Evolutionary conservation across 2,113 vertebrate species (phyloP).

Genomic region (Bubalus kerabau): DNA sequence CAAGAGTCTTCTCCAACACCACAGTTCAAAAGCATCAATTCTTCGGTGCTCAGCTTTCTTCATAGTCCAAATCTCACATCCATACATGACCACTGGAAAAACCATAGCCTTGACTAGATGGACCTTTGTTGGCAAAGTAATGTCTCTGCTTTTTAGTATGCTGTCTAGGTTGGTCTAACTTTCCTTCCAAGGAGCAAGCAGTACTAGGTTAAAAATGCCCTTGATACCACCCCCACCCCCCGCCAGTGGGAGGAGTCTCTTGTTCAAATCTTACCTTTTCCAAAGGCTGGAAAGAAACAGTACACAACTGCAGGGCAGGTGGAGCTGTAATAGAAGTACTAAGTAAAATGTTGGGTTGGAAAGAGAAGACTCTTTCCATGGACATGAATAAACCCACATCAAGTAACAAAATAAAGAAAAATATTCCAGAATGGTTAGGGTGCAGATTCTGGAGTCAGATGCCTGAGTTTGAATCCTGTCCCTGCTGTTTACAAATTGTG

Average conservation of each 20-base stretch:
- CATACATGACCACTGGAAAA: too few species aligned
- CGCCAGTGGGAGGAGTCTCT: background rate
- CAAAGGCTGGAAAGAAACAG: background rate
- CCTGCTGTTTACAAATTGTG: background rate
- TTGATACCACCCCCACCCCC: fast-evolving
- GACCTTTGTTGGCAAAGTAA: too few species aligned
- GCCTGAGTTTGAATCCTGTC: background rate
- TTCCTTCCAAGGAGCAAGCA: too few species aligned
- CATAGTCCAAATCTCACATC: too few species aligned
- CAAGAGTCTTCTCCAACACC: too few species aligned
- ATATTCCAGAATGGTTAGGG: background rate
- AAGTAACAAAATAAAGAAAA: background rate
- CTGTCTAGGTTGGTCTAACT: too few species aligned
- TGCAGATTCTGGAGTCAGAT: background rate
- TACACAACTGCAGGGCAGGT: background rate
- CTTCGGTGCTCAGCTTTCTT: too few species aligned
- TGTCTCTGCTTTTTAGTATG: too few species aligned
- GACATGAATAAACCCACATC: background rate
- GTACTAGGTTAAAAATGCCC: background rate
- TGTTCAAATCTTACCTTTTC: background rate
- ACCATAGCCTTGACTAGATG: too few species aligned
- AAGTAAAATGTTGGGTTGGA: background rate
- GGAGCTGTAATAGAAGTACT: background rate
- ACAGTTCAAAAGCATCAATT: too few species aligned
- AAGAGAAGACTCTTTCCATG: background rate